Percentiles rank a stretch among this genome's conserved stretches.
phyloP scores from a whole-genome alignment of 2,797 vertebrate genomes.

The Liasis olivaceus region DNA sequence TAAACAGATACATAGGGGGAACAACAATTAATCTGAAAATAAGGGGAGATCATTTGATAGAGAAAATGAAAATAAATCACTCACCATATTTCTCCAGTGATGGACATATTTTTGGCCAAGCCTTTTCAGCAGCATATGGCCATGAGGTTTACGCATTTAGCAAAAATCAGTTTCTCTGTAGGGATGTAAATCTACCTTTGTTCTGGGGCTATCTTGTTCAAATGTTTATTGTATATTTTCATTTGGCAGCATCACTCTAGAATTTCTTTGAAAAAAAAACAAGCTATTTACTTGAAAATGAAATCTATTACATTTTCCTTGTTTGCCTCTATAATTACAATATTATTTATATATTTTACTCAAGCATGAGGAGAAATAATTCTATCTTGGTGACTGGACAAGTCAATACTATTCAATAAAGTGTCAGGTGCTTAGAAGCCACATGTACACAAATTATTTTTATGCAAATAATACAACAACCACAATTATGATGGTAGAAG shows the following conservation, averaged over 20 bases:
- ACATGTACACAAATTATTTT: neutral
- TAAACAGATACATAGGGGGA: neutral
- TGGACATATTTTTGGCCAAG: neutral
- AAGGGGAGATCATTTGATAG: neutral
- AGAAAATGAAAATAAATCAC: neutral
- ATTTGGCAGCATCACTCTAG: neutral
- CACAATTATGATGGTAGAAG: neutral
- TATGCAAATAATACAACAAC: neutral
- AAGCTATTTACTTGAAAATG: constrained; percentile 10
- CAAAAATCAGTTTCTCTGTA: neutral
- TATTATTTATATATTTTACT: neutral
- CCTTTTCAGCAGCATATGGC: neutral
- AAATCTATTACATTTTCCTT: constrained; percentile 17
- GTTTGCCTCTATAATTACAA: constrained; percentile 11
- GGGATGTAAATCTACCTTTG: neutral
- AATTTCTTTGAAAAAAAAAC: constrained; percentile 8
- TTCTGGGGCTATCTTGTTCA: neutral
- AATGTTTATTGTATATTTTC: constrained; percentile 3
- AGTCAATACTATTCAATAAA: constrained; percentile 22
- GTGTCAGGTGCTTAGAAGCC: neutral
- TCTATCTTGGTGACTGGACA: constrained; percentile 1
- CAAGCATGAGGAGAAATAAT: neutral
- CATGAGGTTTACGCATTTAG: neutral
- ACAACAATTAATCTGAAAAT: constrained; percentile 2
- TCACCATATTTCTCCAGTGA: neutral